Evolutionary conservation across 2,888 invertebrate species (phyloP).

Genomic region (Drosophila rubida): DNA sequence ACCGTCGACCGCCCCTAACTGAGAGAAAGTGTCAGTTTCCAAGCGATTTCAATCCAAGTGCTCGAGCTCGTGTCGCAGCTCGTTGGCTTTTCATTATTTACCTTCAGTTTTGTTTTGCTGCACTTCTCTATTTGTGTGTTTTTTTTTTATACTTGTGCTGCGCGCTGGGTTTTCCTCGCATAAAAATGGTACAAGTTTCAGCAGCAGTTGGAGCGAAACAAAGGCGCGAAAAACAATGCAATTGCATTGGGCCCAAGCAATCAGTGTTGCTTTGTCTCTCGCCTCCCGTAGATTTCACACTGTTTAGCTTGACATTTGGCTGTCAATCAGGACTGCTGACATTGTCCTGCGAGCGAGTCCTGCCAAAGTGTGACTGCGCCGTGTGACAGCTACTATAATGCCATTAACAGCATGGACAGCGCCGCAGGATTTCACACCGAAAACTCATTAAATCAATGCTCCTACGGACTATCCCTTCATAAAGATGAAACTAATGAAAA

Average conservation of each 20-base stretch:
- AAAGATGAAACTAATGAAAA: slow-evolving; percentile 19
- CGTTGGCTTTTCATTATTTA: slow-evolving; percentile 30
- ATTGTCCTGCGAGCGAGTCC: slow-evolving; percentile 44
- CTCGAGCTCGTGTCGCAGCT: slow-evolving; percentile 5
- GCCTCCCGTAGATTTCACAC: slow-evolving; percentile 69
- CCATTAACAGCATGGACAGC: slow-evolving; percentile 69
- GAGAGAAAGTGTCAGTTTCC: slow-evolving; percentile 71
- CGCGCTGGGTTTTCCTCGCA: slow-evolving; percentile 33
- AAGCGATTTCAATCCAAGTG: slow-evolving; percentile 58
- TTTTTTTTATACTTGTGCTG: slow-evolving; percentile 19
- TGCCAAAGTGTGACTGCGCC: slow-evolving; percentile 61
- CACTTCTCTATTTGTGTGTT: too few relatives aligned
- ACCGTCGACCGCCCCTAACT: slow-evolving; percentile 19
- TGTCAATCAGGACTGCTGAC: slow-evolving; percentile 67
- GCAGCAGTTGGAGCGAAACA: slow-evolving; percentile 59
- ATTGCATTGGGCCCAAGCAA: slow-evolving; percentile 70
- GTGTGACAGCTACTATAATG: slow-evolving; percentile 73
- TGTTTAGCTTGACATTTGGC: slow-evolving; percentile 78
- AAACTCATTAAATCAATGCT: slow-evolving; percentile 74
- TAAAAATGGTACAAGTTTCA: slow-evolving; percentile 46
- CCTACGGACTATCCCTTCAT: slow-evolving; percentile 2
- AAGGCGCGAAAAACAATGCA: slow-evolving; percentile 71
- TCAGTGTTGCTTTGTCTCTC: slow-evolving; percentile 69
- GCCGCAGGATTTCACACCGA: slow-evolving; percentile 72
- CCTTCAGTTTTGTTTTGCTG: slow-evolving; percentile 20